These are phyloP conservation scores for Cephus nigrinus DNA, from an alignment of 2,888 invertebrate species.

Conservation along the genomic window DNA sequence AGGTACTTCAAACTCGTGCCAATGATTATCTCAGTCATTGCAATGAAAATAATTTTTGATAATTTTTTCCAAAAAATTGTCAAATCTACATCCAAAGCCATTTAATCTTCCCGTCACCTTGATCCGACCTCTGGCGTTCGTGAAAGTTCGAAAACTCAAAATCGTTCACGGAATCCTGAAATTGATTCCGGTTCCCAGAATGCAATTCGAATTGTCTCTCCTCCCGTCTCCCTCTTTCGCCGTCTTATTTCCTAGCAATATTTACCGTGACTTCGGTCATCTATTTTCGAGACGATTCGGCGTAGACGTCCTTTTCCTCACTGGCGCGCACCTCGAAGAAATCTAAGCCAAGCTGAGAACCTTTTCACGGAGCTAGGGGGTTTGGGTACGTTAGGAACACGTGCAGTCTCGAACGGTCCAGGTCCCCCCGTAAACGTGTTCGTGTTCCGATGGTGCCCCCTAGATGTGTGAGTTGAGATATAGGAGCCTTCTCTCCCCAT, in stretches of 20 bases:
- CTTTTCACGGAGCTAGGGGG: constrained; percentile 52
- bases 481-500: constrained; percentile 38
- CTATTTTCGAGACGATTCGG: background rate
- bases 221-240: background rate
- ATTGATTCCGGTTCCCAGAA: background rate
- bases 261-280: background rate
- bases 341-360: constrained; percentile 53
- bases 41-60: background rate
- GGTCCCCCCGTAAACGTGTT: constrained; percentile 57
- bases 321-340: background rate
- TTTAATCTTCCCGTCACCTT: background rate
- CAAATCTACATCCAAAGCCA: background rate
- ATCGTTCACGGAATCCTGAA: background rate
- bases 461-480: constrained; percentile 58
- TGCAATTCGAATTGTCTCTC: background rate
- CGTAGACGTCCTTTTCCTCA: background rate
- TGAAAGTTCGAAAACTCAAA: background rate
- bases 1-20: too few relatives aligned
- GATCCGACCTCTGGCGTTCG: background rate
- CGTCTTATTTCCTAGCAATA: background rate
- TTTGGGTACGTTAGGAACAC: constrained; percentile 65
- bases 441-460: constrained; percentile 53
- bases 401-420: constrained; percentile 65
- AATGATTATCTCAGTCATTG: background rate
- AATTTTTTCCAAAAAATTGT: background rate